These are phyloP conservation scores for Baryphthengus martii DNA, from an alignment of 2,113 vertebrate species.

Conservation along the genomic window DNA sequence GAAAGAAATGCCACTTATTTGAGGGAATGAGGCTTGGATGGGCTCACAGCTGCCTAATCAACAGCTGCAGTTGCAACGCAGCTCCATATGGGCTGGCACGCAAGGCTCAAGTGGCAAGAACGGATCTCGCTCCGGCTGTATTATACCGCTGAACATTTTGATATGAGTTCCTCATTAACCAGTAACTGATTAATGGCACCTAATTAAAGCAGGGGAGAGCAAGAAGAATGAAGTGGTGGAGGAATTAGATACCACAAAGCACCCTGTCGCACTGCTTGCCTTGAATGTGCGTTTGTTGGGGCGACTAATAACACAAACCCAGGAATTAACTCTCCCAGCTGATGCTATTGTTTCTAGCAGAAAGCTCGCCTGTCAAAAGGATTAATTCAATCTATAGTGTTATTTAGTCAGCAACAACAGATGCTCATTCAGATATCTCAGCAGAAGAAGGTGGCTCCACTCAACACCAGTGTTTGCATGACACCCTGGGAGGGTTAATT, in stretches of 20 bases:
- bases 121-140: background rate
- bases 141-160: background rate
- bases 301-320: background rate
- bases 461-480: background rate
- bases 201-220: background rate
- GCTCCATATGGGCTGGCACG: background rate
- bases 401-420: background rate
- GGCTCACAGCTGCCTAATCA: background rate
- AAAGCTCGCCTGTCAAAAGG: background rate
- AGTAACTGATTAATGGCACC: background rate
- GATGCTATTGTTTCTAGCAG: background rate
- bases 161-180: background rate
- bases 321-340: conserved; percentile 31
- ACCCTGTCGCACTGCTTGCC: rapidly evolving
- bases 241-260: background rate
- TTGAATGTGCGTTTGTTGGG: background rate
- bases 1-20: background rate
- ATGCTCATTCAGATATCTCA: background rate
- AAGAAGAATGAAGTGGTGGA: background rate
- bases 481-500: background rate
- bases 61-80: background rate
- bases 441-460: background rate
- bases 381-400: conserved; percentile 3
- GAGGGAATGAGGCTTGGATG: background rate
- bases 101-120: background rate